phyloP scores from a whole-genome alignment of 2,797 vertebrate genomes.

The Decapterus maruadsi region DNA sequence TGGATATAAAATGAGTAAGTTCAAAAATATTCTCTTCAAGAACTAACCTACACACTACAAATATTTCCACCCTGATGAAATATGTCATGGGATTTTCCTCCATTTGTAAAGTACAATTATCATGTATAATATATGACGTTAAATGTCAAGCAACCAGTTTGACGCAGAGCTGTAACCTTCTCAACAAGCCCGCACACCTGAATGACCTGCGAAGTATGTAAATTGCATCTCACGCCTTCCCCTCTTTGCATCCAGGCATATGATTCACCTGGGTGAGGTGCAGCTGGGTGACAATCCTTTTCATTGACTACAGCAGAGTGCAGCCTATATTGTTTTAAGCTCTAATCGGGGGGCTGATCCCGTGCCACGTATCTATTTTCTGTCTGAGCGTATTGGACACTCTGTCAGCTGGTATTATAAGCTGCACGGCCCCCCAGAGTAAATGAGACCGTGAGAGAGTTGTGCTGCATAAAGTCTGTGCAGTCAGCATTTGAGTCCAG shows the following conservation, averaged over 20 bases:
- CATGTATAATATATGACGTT: constrained; percentile 1
- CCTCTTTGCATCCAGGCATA: constrained; percentile 36
- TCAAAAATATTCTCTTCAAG: neutral
- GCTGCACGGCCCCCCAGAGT: constrained; percentile 5
- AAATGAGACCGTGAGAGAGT: neutral
- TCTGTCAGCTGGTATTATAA: constrained; percentile 34
- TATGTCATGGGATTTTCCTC: neutral
- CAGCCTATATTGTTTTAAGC: neutral
- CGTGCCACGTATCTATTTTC: neutral
- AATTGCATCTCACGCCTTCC: constrained; percentile 31
- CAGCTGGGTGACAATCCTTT: neutral
- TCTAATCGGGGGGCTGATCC: neutral
- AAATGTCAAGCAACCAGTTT: constrained; percentile 16
- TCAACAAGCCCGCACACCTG: constrained; percentile 45
- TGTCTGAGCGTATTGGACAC: constrained; percentile 9
- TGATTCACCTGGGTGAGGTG: constrained; percentile 51
- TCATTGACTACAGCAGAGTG: neutral
- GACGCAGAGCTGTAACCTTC: constrained; percentile 2
- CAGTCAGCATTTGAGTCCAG: constrained; percentile 5
- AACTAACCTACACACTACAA: too few species aligned
- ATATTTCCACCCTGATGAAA: neutral
- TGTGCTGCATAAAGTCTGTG: constrained; percentile 10
- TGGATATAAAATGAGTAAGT: too few species aligned
- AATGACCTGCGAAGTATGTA: constrained; percentile 53
- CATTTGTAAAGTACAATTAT: too few species aligned